Evolutionary conservation across 2,888 invertebrate species (phyloP).

Genomic region (Dermolepida albohirtum): DNA sequence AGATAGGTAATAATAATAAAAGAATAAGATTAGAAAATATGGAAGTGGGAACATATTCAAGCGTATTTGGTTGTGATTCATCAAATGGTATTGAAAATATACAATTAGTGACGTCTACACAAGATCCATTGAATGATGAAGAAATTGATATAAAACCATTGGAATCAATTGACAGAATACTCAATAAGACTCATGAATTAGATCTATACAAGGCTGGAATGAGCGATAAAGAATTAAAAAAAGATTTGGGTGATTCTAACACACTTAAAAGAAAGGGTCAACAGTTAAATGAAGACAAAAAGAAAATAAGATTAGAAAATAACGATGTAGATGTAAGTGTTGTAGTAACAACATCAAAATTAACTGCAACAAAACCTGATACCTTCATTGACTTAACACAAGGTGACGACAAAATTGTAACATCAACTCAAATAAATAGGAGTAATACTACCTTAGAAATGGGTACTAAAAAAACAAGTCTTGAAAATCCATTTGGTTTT

Average conservation of each 20-base stretch:
- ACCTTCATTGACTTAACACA: conserved; percentile 18
- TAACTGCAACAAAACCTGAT: not conserved
- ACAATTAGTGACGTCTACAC: conserved; percentile 14
- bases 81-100: not conserved
- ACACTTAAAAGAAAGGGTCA: conserved; percentile 8
- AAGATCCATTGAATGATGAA: not conserved
- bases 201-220: not conserved
- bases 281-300: not conserved
- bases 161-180: not conserved
- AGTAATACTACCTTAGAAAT: not conserved
- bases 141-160: not conserved
- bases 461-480: not conserved
- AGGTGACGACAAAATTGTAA: conserved; percentile 1
- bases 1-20: conserved; percentile 20
- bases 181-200: conserved; percentile 1
- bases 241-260: not conserved
- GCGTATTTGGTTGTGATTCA: conserved; percentile 4
- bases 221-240: not conserved
- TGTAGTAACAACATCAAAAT: not conserved
- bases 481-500: conserved; percentile 16
- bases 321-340: not conserved
- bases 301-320: conserved; percentile 16
- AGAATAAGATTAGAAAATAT: conserved; percentile 9
- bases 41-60: conserved; percentile 20
- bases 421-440: not conserved